phyloP scores from a whole-genome alignment of 2,113 vertebrate species.

The Megalops atlanticus region DNA sequence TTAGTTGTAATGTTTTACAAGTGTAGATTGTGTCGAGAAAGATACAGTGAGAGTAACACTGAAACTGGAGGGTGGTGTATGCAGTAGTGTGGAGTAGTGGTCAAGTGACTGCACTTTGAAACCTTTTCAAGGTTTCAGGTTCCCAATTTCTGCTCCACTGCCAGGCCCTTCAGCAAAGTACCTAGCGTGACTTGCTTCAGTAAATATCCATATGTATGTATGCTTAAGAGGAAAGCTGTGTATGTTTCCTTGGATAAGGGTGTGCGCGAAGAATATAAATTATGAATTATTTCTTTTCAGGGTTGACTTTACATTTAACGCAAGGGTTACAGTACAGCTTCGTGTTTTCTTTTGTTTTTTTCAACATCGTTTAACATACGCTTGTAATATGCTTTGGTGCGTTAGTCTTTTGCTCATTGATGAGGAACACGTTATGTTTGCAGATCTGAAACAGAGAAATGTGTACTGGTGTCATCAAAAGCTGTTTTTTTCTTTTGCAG shows the following conservation, averaged over 20 bases:
- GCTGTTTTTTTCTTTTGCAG: conserved; percentile 66
- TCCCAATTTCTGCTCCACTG: too few species aligned
- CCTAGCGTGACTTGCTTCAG: background rate
- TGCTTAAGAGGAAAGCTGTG: background rate
- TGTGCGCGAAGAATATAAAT: background rate
- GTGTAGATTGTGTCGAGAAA: too few species aligned
- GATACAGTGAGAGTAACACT: too few species aligned
- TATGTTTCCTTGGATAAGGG: background rate
- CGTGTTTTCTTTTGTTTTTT: background rate
- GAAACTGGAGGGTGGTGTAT: too few species aligned
- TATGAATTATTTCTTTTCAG: background rate
- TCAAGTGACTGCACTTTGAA: background rate
- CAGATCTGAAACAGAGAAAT: background rate
- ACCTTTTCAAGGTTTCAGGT: too few species aligned
- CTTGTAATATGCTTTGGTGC: background rate
- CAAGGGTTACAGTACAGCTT: background rate
- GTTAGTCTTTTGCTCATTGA: background rate
- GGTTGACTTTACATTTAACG: background rate
- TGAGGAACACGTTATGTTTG: background rate
- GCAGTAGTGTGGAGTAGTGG: background rate
- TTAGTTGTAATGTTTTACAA: too few species aligned
- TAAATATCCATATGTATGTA: background rate
- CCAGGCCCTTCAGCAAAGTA: background rate
- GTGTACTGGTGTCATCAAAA: conserved; percentile 5
- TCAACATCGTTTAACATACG: background rate